phyloP scores from a whole-genome alignment of 1,140 invertebrate genomes.

The Drosophila ironensis region DNA sequence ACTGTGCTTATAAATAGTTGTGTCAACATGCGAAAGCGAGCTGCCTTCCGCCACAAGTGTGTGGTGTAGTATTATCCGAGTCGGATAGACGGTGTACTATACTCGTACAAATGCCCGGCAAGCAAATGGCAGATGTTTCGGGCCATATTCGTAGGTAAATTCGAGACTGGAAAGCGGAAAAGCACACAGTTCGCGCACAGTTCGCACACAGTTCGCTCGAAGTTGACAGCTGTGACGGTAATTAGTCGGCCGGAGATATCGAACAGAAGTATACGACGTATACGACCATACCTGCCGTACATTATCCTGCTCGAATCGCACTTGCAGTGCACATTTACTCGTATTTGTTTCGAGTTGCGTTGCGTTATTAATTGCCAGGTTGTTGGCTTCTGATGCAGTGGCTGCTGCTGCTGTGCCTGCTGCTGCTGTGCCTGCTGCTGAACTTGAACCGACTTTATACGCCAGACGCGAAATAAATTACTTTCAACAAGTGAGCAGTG shows the following conservation, averaged over 20 bases:
- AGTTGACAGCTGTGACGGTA: slow-evolving; percentile 4
- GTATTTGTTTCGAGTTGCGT: slow-evolving; percentile 1
- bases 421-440: slow-evolving; percentile 3
- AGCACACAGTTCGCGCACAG: slow-evolving; percentile 13
- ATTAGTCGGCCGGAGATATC: neutral
- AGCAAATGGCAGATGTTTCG: slow-evolving; percentile 19
- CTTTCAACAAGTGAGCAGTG: slow-evolving; percentile 35
- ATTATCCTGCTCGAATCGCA: slow-evolving; percentile 5
- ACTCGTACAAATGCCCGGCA: slow-evolving; percentile 22
- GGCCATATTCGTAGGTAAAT: neutral
- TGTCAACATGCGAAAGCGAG: slow-evolving; percentile 50
- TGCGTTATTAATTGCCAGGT: slow-evolving; percentile 29
- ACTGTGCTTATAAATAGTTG: slow-evolving; percentile 72
- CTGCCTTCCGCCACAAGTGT: slow-evolving; percentile 26
- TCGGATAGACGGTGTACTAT: slow-evolving; percentile 7
- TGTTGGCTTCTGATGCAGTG: slow-evolving; percentile 47
- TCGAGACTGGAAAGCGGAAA: slow-evolving; percentile 11
- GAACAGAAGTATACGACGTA: too few relatives aligned
- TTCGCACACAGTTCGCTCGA: too few relatives aligned
- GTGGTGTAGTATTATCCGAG: neutral
- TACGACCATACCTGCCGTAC: too few relatives aligned
- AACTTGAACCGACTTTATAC: slow-evolving; percentile 49
- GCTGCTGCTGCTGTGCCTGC: slow-evolving; percentile 10
- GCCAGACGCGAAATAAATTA: slow-evolving; percentile 39
- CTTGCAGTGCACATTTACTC: neutral